Base-by-base conservation (phyloP, 2,888 invertebrate species). In the Acrobasis consociella region DNA sequence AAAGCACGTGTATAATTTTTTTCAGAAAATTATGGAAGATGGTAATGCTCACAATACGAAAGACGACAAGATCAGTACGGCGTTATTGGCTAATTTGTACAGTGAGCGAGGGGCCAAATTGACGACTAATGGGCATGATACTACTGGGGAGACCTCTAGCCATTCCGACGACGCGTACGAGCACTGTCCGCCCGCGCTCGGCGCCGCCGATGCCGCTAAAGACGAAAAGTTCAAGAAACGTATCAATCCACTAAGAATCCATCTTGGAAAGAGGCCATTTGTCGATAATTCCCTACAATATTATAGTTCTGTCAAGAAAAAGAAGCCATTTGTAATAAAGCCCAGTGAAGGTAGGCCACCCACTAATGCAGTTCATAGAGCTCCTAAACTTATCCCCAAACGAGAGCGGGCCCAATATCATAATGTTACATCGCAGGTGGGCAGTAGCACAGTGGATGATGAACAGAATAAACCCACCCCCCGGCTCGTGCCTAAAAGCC, bases 11-110 rank as follows among this genome's bases (percentile, higher is more conserved):
- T 81, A 85, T 46, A 17, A 76, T 71, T 80, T 83, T 85, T 91
- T 91, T 64, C 90, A 92, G 92, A 90, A 93, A 92, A 91, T 86
- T 93, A 93, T 93, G 93, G 93, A 93, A 87, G 93, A 93, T 92
- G 90, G 92, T 91, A 92, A 91, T 86, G 77, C 81, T 80, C 77
- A 78, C 80, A 86, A 83, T 76, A 81, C 84, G 73, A 89, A 86
- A 81, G 90, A 91, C 74, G 89, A 91, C 76, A 90, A 87, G 83
- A 81, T 81, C 73, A 80, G 77, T 72, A 72, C 85, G 74, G 72
- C 82, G 70, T 78, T 87, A 69, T 77, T 89, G 74, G 80, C 79
- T 69, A 89, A 82, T 72, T 77, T 86, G 68, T 87, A 88, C 71
- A 76, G 80, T 69, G 91, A 91, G 72, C 81, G 87, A 70, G 75